phyloP scores from a whole-genome alignment of 1,140 invertebrate genomes.

The Drosophila chauvacae region DNA sequence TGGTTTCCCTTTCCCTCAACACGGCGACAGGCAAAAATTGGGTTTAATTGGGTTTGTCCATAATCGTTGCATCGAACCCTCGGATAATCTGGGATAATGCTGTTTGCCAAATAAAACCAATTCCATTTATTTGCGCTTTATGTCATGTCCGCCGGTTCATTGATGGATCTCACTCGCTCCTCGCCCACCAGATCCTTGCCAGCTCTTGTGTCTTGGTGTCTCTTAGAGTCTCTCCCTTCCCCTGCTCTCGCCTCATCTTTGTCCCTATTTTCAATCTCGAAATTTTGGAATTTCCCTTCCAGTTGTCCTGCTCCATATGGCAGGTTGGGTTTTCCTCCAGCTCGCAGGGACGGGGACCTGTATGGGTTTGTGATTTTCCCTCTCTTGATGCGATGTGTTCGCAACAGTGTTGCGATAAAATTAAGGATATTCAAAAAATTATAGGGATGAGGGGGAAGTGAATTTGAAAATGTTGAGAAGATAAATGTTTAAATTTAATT shows the following conservation, averaged over 20 bases:
- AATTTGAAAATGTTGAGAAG: too few relatives aligned
- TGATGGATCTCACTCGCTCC: constrained; percentile 35
- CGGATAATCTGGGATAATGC: constrained; percentile 82
- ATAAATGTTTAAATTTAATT: too few relatives aligned
- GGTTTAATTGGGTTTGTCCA: constrained; percentile 83
- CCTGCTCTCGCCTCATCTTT: constrained; percentile 4
- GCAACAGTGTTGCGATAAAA: background rate
- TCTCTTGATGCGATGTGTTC: background rate
- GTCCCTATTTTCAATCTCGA: constrained; percentile 11
- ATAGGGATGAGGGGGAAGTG: background rate
- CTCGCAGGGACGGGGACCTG: background rate
- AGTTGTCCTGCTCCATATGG: constrained; percentile 29
- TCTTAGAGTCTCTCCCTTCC: background rate
- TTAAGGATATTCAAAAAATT: background rate
- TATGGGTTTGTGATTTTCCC: background rate
- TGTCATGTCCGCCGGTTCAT: constrained; percentile 62
- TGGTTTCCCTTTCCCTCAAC: constrained; percentile 1
- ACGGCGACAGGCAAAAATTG: constrained; percentile 44
- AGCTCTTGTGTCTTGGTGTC: background rate
- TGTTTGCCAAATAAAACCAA: constrained; percentile 83
- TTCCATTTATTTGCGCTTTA: constrained; percentile 74
- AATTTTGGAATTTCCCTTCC: constrained; percentile 15
- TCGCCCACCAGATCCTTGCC: background rate
- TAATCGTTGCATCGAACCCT: constrained; percentile 83
- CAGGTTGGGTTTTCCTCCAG: constrained; percentile 39